Evolutionary conservation across 2,888 invertebrate genomes (phyloP).

Genomic region (Zootermopsis nevadensis): DNA sequence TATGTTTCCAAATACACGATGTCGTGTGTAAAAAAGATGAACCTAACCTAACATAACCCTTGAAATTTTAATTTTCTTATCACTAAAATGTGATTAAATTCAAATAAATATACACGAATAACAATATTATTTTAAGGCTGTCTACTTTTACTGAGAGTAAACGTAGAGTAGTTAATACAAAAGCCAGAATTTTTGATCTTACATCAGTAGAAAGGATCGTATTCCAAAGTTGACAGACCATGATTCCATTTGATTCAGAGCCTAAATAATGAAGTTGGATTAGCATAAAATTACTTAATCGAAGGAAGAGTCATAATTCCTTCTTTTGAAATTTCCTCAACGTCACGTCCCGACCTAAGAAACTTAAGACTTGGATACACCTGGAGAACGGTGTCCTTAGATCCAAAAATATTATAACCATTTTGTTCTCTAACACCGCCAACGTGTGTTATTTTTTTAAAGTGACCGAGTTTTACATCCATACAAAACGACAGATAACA

Average conservation of each 20-base stretch:
- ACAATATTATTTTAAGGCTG: background rate
- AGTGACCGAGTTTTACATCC: too few species aligned
- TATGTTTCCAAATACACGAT: too few species aligned
- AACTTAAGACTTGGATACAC: background rate
- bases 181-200: conserved; percentile 1
- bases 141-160: too few species aligned
- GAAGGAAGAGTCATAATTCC: too few species aligned
- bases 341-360: background rate
- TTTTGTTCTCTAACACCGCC: too few species aligned
- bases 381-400: background rate
- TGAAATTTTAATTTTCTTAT: background rate
- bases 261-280: background rate
- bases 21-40: too few species aligned
- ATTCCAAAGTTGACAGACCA: too few species aligned
- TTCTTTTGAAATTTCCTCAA: background rate
- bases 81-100: background rate
- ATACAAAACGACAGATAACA: too few species aligned
- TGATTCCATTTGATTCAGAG: background rate
- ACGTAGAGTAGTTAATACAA: too few species aligned
- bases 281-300: background rate
- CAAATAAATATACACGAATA: background rate
- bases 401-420: too few species aligned
- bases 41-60: background rate
- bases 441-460: too few species aligned
- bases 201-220: background rate